Evolutionary conservation across 2,113 vertebrate species (phyloP).

Genomic region (Eidolon helvum): DNA sequence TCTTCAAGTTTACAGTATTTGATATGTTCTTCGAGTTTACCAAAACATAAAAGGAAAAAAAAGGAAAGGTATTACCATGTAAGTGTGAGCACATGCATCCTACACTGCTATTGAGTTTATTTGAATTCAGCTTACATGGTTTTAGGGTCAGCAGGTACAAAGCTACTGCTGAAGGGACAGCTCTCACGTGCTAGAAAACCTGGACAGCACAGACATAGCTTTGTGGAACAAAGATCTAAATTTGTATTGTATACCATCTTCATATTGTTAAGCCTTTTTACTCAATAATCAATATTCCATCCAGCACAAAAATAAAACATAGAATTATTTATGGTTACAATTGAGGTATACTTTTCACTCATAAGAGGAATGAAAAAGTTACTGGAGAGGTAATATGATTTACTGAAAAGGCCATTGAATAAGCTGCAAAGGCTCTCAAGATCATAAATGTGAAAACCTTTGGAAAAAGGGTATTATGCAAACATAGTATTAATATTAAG

Average conservation of each 20-base stretch:
- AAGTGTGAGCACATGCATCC: neutral
- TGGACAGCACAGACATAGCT: neutral
- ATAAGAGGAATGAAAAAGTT: conserved; percentile 12
- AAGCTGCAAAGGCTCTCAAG: neutral
- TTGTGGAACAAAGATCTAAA: neutral
- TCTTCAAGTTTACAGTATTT: neutral
- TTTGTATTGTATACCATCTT: neutral
- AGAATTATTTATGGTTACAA: conserved; percentile 50
- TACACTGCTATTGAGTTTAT: neutral
- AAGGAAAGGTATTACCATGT: neutral
- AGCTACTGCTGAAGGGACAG: neutral
- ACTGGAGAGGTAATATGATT: neutral
- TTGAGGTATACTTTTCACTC: conserved; percentile 4
- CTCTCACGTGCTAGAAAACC: neutral
- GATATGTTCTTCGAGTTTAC: neutral
- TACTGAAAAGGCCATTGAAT: neutral
- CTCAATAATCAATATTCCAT: conserved; percentile 52
- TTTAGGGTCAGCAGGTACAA: neutral
- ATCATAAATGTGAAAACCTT: neutral
- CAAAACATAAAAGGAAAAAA: neutral
- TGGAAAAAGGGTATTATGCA: neutral
- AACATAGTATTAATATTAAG: neutral
- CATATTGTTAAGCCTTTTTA: neutral
- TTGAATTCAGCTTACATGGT: neutral
- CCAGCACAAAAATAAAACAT: conserved; percentile 29